Conservation (phyloP, 2,888 invertebrate species). For the Limnephilus marmoratus region DNA sequence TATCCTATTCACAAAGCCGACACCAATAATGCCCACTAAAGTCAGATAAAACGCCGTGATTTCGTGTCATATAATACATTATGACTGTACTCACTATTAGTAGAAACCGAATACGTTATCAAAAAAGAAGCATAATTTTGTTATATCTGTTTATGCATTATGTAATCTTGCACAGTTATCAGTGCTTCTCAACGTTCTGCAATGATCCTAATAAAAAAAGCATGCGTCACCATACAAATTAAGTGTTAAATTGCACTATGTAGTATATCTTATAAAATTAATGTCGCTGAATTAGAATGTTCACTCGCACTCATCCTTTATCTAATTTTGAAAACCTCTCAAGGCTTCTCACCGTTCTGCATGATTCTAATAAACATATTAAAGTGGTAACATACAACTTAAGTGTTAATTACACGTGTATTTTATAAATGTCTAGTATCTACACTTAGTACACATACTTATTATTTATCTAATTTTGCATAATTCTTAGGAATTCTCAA, state of each 20-base stretch:
- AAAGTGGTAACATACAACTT: too few relatives aligned
- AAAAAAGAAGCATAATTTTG: background rate
- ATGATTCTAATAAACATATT: too few relatives aligned
- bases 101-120: background rate
- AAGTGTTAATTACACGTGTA: background rate
- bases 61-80: background rate
- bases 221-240: too few relatives aligned
- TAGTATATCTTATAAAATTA: too few relatives aligned
- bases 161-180: background rate
- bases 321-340: too few relatives aligned
- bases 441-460: background rate
- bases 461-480: background rate
- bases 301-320: too few relatives aligned
- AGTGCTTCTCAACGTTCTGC: background rate
- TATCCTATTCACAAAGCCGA: constrained; percentile 18
- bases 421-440: background rate
- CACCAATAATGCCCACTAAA: constrained; percentile 8
- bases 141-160: constrained; percentile 7
- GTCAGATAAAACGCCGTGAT: background rate
- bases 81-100: constrained; percentile 2
- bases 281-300: too few relatives aligned
- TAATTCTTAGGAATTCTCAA: background rate
- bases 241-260: too few relatives aligned
- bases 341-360: too few relatives aligned
- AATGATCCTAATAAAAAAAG: background rate